Percentiles rank a stretch among this genome's conserved stretches.
phyloP scores from a whole-genome alignment of 2,888 invertebrate species.

The Notocelia uddmanniana region DNA sequence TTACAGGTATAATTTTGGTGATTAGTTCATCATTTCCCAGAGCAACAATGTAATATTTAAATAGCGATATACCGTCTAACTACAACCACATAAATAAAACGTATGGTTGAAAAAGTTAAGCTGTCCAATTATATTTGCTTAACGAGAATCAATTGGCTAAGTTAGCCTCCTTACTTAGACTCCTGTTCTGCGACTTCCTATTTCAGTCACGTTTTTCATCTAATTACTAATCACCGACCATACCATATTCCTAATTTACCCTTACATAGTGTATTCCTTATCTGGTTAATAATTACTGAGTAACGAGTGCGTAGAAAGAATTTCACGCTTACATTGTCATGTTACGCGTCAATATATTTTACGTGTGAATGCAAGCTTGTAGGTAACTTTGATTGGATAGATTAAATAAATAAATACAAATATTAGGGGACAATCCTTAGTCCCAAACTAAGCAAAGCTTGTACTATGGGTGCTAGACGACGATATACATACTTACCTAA shows the following conservation, averaged over 20 bases:
- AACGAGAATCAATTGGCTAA: slow-evolving; percentile 14
- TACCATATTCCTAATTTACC: slow-evolving; percentile 27
- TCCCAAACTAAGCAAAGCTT: no score
- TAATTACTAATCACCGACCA: slow-evolving; percentile 36
- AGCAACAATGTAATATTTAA: not conserved
- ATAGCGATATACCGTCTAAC: no score
- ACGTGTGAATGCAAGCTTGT: not conserved
- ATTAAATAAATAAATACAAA: no score
- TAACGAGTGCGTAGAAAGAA: slow-evolving; percentile 11
- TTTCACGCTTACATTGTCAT: slow-evolving; percentile 23
- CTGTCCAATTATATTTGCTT: no score
- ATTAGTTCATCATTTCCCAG: no score
- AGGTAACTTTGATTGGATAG: no score
- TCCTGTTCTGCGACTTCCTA: slow-evolving; percentile 15
- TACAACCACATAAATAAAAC: not conserved
- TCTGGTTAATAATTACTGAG: slow-evolving; percentile 31
- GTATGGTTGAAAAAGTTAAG: no score
- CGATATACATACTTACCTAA: no score
- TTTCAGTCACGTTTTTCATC: slow-evolving; percentile 22
- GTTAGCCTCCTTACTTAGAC: slow-evolving; percentile 25
- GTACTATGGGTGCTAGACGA: no score
- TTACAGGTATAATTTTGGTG: no score
- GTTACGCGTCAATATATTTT: not conserved
- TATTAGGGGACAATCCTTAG: no score
- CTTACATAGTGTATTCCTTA: slow-evolving; percentile 29